Conservation (phyloP, 1,140 invertebrate species). For the Colletes gigas region DNA sequence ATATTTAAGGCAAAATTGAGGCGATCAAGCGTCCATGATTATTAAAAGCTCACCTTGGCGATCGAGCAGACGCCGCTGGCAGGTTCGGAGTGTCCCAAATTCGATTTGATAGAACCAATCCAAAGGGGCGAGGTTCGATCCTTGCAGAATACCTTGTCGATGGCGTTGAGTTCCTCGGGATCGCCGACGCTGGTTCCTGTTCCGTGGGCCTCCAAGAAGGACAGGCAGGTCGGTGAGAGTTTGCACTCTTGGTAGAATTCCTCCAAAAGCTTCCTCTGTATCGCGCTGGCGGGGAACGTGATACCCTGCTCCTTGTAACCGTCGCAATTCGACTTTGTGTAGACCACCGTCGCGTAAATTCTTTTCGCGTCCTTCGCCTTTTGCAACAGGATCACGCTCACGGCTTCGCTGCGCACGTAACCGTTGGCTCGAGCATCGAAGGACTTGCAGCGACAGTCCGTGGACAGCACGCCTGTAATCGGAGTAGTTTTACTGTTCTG, state of each 20-base stretch:
- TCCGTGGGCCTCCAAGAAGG: conserved; percentile 95
- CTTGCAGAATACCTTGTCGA: conserved; percentile 91
- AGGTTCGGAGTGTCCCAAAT: conserved; percentile 96
- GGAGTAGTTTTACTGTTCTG: neutral
- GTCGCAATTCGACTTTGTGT: conserved; percentile 88
- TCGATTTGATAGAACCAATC: conserved; percentile 96
- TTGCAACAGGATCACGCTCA: conserved; percentile 90
- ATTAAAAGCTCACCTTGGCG: conserved; percentile 86
- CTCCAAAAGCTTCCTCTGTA: conserved; percentile 89
- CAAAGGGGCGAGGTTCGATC: conserved; percentile 86
- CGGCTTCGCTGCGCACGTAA: conserved; percentile 89
- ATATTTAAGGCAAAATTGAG: neutral
- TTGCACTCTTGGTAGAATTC: conserved; percentile 94
- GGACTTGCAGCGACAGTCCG: conserved; percentile 92
- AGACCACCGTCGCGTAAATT: conserved; percentile 87
- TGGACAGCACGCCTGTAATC: conserved; percentile 88
- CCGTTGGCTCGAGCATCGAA: conserved; percentile 93
- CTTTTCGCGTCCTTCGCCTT: conserved; percentile 89
- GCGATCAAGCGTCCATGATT: neutral
- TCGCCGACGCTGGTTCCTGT: conserved; percentile 92
- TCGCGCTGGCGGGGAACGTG: conserved; percentile 92
- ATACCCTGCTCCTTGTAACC: conserved; percentile 94
- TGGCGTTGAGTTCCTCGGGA: conserved; percentile 92
- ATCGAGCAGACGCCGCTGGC: conserved; percentile 93
- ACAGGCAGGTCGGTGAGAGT: conserved; percentile 86